Conservation (phyloP, 2,888 invertebrate genomes). For the Dryocosmus kuriphilus region DNA sequence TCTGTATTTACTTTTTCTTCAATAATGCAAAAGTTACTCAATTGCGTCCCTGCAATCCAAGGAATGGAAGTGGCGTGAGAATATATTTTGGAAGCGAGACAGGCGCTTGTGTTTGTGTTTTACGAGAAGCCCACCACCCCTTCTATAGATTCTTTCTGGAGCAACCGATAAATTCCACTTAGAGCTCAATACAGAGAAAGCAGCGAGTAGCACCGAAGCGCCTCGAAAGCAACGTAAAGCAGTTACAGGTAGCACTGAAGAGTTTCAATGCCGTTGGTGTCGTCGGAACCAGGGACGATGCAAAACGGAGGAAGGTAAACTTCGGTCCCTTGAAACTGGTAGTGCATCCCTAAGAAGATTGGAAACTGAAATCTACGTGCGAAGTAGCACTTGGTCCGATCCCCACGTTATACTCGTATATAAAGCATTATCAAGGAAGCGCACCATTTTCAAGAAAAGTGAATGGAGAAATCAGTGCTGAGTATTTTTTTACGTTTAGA, state of each 20-base stretch:
- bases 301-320: slow-evolving; percentile 54
- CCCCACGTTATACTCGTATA: background rate
- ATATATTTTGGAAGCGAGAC: slow-evolving; percentile 24
- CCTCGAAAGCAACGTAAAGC: slow-evolving; percentile 57
- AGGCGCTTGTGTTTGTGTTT: slow-evolving; percentile 41
- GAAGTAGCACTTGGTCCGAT: slow-evolving; percentile 57
- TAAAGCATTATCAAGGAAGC: slow-evolving; percentile 17
- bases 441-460: slow-evolving; percentile 3
- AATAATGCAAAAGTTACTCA: slow-evolving; percentile 32
- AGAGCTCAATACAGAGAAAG: slow-evolving; percentile 40
- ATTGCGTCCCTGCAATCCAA: slow-evolving; percentile 1
- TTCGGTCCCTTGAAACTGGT: slow-evolving; percentile 30
- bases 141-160: slow-evolving; percentile 31
- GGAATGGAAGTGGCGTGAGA: background rate
- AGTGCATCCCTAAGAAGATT: slow-evolving; percentile 60
- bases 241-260: slow-evolving; percentile 25
- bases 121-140: slow-evolving; percentile 41
- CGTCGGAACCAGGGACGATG: slow-evolving; percentile 43
- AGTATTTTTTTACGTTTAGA: background rate
- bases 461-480: background rate
- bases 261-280: background rate
- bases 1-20: background rate
- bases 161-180: slow-evolving; percentile 60
- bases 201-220: slow-evolving; percentile 37
- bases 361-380: slow-evolving; percentile 60